Base-by-base conservation (phyloP, 2,113 vertebrate species). In the Perca fluviatilis region DNA sequence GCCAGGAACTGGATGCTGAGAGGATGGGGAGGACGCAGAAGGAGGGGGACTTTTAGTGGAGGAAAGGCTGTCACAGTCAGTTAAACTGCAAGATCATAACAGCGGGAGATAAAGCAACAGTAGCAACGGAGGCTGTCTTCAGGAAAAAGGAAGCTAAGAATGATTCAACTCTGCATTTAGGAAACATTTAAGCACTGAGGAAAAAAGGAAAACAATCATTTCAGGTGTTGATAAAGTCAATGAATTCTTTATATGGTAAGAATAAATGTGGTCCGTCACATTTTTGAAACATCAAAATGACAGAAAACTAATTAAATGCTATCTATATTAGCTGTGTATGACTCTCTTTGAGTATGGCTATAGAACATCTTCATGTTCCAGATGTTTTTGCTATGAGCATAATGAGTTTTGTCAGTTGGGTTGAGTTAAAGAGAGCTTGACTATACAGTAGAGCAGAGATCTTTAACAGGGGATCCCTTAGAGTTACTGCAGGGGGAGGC, bases 1-100 rank as follows among this genome's bases (percentile, higher is more conserved):
- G 62, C 61, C 85, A 86, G 80, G 74, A 90, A 86, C 65, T 15
- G 16, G 61, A 70, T 60, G 75, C 86, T 87, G 89, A 80, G 75
- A 79, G 49, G 43, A 88, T 70, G 88, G 74, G 65, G 60, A 84
- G 73, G 53, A 74, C 89, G 18, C 86, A 90, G 84, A 85, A 23
- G 84, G 84, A 62, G 77, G 19, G 23, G 51, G 30, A 78, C 74
- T 51, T 83, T 82, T 71, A 70, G 27, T 27, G 49, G 73, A 63
- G 50, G 77, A 81, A 76, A 78, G 43, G 50, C 69, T 82, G 74
- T 70, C 82, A 69, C 74, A 80, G 66, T 51, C 60, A 79, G 84
- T 88, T 89, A 77, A 84, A 86, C 62, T 67, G 69, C 21, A 62
- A 60, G 71, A 86, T 68, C 33, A 85, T 70, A 54, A 72, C 78